A percentile compares a stretch with the other conserved stretches of the same genome.
Conservation (phyloP, 2,888 invertebrate genomes). For the Miltochrista miniata region DNA sequence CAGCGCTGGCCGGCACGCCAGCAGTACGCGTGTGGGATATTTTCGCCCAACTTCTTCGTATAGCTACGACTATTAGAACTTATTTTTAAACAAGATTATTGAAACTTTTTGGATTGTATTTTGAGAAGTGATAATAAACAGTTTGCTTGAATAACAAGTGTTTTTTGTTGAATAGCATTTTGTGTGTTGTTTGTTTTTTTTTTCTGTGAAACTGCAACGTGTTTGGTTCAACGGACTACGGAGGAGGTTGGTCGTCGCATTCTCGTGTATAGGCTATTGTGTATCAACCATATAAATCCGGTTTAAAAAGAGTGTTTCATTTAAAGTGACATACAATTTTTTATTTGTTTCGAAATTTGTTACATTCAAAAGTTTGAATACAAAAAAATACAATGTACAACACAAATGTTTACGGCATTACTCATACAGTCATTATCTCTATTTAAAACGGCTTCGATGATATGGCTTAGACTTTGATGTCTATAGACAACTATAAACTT, state of each 20-base stretch:
- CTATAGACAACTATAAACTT: not conserved
- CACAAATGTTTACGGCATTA: not conserved
- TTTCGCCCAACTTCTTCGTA: constrained; percentile 71
- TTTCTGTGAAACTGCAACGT: constrained; percentile 79
- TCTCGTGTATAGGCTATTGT: constrained; percentile 70
- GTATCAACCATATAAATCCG: constrained; percentile 65
- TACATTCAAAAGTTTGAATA: not conserved
- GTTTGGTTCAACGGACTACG: constrained; percentile 82
- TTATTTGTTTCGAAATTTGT: not conserved
- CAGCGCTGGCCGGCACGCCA: constrained; percentile 77
- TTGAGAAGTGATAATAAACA: constrained; percentile 39
- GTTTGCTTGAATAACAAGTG: constrained; percentile 58
- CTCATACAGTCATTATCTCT: not conserved
- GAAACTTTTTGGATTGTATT: constrained; percentile 42
- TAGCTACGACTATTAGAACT: constrained; percentile 69
- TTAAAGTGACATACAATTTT: not conserved
- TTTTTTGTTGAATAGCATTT: constrained; percentile 41
- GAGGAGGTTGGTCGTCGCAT: constrained; percentile 78
- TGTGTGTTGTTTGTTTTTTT: constrained; percentile 75
- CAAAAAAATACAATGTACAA: not conserved
- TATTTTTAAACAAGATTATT: constrained; percentile 53
- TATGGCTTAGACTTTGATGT: not conserved
- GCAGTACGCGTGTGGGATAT: constrained; percentile 60
- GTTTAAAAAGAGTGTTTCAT: constrained; percentile 48
- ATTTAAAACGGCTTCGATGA: not conserved